Conservation (phyloP, 2,797 vertebrate species). For the Phylloscopus collybita region DNA sequence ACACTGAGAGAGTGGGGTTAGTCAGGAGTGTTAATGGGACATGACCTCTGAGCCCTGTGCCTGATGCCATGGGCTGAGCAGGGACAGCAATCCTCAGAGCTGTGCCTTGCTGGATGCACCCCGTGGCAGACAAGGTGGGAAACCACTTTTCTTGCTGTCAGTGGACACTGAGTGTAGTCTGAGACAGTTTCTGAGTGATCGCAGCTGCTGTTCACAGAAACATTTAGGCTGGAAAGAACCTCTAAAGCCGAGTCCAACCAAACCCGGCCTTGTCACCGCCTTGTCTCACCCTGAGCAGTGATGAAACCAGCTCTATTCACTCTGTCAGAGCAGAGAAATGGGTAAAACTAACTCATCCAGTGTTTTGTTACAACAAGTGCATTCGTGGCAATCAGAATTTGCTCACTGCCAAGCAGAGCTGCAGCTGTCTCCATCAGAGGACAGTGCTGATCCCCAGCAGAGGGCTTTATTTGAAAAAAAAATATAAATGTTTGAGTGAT, state of each 20-base stretch:
- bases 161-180: neutral
- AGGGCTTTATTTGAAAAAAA: neutral
- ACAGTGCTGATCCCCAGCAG: neutral
- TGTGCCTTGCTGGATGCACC: neutral
- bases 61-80: fast-evolving
- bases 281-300: neutral
- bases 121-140: neutral
- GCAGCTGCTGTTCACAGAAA: neutral
- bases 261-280: neutral
- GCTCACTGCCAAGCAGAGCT: neutral
- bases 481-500: neutral
- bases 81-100: neutral
- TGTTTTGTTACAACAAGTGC: neutral
- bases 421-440: neutral
- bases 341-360: neutral
- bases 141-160: neutral
- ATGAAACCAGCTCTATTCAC: neutral
- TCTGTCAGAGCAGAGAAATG: neutral
- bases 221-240: neutral
- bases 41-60: neutral
- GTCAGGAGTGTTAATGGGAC: neutral
- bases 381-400: neutral
- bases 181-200: neutral
- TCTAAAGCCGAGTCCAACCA: fast-evolving
- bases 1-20: neutral